A percentile compares a stretch with the other conserved stretches of the same genome.
phyloP scores from a whole-genome alignment of 2,113 vertebrate species.

The Pandion haliaetus region DNA sequence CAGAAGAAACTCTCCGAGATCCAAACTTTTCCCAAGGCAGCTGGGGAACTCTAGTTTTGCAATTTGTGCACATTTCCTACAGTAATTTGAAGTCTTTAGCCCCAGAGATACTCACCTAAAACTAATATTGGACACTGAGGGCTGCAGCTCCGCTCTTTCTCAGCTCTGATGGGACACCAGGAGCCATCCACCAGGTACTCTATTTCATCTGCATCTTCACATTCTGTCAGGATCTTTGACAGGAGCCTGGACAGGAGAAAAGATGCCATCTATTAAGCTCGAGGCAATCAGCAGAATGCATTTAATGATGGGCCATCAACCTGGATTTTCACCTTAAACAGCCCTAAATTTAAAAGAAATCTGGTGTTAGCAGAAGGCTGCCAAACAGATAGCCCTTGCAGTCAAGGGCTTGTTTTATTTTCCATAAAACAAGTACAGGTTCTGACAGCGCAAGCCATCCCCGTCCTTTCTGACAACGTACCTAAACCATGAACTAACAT shows the following conservation, averaged over 20 bases:
- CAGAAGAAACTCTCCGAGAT: not conserved
- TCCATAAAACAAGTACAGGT: not conserved
- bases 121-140: conserved; percentile 90
- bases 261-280: not conserved
- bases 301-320: not conserved
- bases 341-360: not conserved
- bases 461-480: not conserved
- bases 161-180: conserved; percentile 92
- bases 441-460: not conserved
- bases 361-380: not conserved
- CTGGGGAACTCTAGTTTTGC: not conserved
- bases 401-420: not conserved
- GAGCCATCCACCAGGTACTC: conserved; percentile 95
- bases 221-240: conserved; percentile 93
- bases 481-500: not conserved
- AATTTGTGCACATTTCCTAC: not conserved
- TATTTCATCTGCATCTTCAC: conserved; percentile 93
- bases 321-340: not conserved
- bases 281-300: not conserved
- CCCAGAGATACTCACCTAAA: conserved; percentile 78
- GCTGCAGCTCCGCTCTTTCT: conserved; percentile 91
- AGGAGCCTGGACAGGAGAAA: conserved; percentile 78
- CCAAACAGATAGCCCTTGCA: not conserved
- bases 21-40: not conserved
- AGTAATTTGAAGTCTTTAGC: not conserved